A percentile compares a stretch with the other conserved stretches of the same genome.
These are phyloP conservation scores for Manduca sexta DNA, from an alignment of 1,140 invertebrate species.

Conservation along the genomic window DNA sequence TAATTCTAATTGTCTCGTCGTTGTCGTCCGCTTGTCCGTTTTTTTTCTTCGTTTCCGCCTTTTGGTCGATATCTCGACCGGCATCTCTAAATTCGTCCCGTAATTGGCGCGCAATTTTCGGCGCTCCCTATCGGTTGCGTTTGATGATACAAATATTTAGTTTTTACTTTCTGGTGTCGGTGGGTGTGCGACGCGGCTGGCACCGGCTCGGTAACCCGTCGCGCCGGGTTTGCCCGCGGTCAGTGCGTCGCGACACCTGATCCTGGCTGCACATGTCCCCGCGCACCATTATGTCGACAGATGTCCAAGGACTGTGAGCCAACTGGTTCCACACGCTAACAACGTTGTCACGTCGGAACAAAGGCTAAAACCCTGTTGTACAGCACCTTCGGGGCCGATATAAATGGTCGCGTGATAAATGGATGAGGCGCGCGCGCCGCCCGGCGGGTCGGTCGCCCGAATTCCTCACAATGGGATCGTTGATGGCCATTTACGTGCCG, in stretches of 20 bases:
- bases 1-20: conserved; percentile 29
- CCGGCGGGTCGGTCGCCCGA: conserved; percentile 27
- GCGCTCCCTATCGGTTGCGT: conserved; percentile 10
- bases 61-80: conserved; percentile 8
- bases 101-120: conserved; percentile 11
- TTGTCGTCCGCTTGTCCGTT: conserved; percentile 4
- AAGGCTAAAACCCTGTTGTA: not conserved
- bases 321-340: conserved; percentile 16
- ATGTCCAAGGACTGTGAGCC: conserved; percentile 34
- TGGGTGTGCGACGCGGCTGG: conserved; percentile 28
- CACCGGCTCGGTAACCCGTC: conserved; percentile 49
- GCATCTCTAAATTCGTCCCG: conserved; percentile 9
- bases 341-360: not conserved
- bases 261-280: conserved; percentile 51
- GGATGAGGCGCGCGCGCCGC: conserved; percentile 33
- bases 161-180: conserved; percentile 43
- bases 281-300: conserved; percentile 30
- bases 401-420: conserved; percentile 38
- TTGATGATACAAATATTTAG: conserved; percentile 26
- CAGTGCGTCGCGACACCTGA: conserved; percentile 60
- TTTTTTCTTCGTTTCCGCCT: conserved; percentile 5
- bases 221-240: conserved; percentile 51
- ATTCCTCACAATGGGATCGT: conserved; percentile 44
- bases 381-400: conserved; percentile 12
- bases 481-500: conserved; percentile 25